Evolutionary conservation across 1,140 invertebrate genomes (phyloP), one percentile per base, ranked within the genome.

Genomic region (Rhyzopertha dominica): DNA sequence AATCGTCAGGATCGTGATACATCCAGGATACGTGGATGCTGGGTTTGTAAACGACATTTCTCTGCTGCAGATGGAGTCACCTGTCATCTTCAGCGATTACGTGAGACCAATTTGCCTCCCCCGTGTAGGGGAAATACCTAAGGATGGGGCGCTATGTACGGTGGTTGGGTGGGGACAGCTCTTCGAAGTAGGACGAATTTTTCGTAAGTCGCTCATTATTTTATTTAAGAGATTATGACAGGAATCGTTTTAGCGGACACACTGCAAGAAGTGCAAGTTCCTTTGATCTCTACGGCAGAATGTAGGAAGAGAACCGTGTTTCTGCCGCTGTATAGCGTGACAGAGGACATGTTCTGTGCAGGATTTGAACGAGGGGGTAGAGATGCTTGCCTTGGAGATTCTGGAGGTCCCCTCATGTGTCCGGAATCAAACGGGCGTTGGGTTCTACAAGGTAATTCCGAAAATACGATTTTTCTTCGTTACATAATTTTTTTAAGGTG

Each of bases 111-210:
- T 86, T 16, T 88, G 85, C 61, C 67, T 89, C 19, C 77, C 77
- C 8, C 63, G 67, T 4, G 69, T 74, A 8, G 65, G 71, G 19
- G 55, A 66, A 1, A 68, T 72, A 17, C 73, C 79, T 0, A 72
- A 74, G 25, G 78, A 81, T 51, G 81, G 81, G 0, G 71, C 74
- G 1, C 72, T 77, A 22, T 89, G 86, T 61, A 88, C 85, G 0
- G 82, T 89, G 2, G 78, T 88, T 1, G 86, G 86, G 3, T 90
- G 85, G 85, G 87, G 86, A 39, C 85, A 89, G 60, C 69, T 89
- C 0, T 86, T 82, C 55, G 86, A 90, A 71, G 77, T 84, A 47
- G 84, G 84, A 30, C 69, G 81, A 28, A 80, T 88, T 49, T 88
- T 88, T 63, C 85, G 85, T 90, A 74, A 85, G 84, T 77, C 23